Base-by-base conservation (phyloP, 2,888 invertebrate species). In the Myopa testacea region DNA sequence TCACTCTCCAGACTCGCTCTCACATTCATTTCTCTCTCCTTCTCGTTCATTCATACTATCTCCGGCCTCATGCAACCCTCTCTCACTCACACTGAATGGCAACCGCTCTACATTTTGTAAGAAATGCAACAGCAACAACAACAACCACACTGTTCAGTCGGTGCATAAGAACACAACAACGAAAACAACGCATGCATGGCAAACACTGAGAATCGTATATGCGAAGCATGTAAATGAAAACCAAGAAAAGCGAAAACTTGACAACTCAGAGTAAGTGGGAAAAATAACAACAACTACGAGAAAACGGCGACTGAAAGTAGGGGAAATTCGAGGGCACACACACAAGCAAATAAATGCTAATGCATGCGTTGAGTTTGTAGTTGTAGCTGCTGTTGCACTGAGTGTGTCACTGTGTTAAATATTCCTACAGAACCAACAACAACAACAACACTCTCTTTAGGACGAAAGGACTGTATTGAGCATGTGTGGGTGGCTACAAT, bases 291-390 rank as follows among this genome's bases (percentile, higher is more conserved):
- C 52, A 45, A 50, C 73, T 45, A 62, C 40, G 40, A 63, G 14
- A 12, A 19, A n/a, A 8, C 60, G 38, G 45, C 26, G 34, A 19
- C 37, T 75, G 19, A 78, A 83, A 86, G 84, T 84, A 86, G 86
- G 84, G 86, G 86, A 86, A 84, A 84, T 84, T 80, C 82, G 84
- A 65, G 16, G 5, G 38, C 65, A 74, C 69, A 73, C 38, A 72
- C 65, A 68, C 55, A 76, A 4, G 26, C 58, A 78, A 58, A 71
- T n/a, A 68, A 50, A 16, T 60, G 16, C 72, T 45, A 10, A 34
- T 26, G 16, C 37, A 37, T 34, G 16, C 38, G 34, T 4, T n/a
- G 10, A n/a, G 38, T 3, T 37, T 65, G 65, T 34, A 62, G n/a
- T 65, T 65, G 12, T 14, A 10, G 37, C 19, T 68, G 58, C 52